Conservation (phyloP, 2,113 vertebrate species). For the pig (Sus scrofa) region DNA sequence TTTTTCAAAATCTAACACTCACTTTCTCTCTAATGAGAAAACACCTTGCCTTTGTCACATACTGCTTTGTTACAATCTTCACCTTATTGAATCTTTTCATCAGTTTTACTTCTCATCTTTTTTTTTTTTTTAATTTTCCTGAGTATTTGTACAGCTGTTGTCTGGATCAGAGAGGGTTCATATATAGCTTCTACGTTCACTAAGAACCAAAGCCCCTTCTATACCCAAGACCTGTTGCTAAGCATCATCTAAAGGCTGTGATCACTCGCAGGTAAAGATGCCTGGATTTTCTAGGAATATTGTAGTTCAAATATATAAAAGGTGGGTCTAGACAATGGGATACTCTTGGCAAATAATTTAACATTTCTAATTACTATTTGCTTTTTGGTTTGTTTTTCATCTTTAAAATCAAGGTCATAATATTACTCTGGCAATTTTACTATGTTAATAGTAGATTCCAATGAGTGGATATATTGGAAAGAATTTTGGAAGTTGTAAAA, state of each 20-base stretch:
- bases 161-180: neutral
- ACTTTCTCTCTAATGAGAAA: neutral
- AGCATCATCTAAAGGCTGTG: neutral
- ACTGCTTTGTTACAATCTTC: neutral
- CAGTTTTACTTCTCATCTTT: neutral
- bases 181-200: neutral
- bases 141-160: neutral
- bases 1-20: neutral
- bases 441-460: constrained; percentile 14
- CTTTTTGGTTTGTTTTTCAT: constrained; percentile 9
- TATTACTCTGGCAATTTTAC: constrained; percentile 16
- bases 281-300: neutral
- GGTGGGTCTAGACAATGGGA: neutral
- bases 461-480: neutral
- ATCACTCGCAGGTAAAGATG: neutral
- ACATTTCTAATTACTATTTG: neutral
- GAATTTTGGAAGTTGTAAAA: constrained; percentile 49
- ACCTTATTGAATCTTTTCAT: neutral
- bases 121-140: neutral
- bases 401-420: constrained; percentile 20
- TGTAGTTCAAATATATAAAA: neutral
- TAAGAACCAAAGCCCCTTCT: neutral
- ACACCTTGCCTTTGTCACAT: neutral
- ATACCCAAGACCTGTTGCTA: neutral
- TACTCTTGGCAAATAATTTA: neutral